A percentile compares a stretch with the other conserved stretches of the same genome.
Evolutionary conservation across 2,888 invertebrate genomes (phyloP).

Genomic region (Melieria omissa): DNA sequence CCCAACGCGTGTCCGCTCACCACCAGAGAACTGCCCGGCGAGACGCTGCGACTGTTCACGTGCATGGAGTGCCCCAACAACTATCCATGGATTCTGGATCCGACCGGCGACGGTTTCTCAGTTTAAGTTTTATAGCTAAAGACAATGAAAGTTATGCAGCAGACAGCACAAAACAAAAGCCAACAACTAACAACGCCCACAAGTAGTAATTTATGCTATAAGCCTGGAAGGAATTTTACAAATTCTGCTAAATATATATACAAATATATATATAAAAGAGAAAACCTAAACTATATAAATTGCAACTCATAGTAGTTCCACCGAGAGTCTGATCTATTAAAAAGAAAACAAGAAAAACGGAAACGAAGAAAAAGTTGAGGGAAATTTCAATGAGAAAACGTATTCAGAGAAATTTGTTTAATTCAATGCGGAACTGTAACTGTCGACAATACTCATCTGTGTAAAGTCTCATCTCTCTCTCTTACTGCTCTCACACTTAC

Average conservation of each 20-base stretch:
- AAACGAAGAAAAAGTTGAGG: slow-evolving; percentile 31
- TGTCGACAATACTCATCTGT: slow-evolving; percentile 40
- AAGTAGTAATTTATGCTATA: slow-evolving; percentile 40
- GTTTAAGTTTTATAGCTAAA: slow-evolving; percentile 68
- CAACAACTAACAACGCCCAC: background rate
- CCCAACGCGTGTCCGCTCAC: slow-evolving; percentile 91
- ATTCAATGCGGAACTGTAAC: slow-evolving; percentile 33
- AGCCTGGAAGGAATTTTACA: slow-evolving; percentile 37
- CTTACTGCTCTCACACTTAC: slow-evolving; percentile 1
- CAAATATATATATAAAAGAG: too few species aligned
- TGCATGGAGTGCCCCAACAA: slow-evolving; percentile 97
- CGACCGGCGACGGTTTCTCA: slow-evolving; percentile 92
- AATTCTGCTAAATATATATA: slow-evolving; percentile 36
- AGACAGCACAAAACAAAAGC: too few species aligned
- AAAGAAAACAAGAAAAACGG: slow-evolving; percentile 47
- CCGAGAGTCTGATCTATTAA: slow-evolving; percentile 67
- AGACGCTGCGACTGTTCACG: slow-evolving; percentile 90
- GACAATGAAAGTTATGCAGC: background rate
- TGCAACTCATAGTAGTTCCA: slow-evolving; percentile 63
- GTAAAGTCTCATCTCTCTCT: slow-evolving; percentile 25
- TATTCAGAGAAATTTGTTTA: slow-evolving; percentile 31
- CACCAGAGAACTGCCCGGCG: slow-evolving; percentile 90
- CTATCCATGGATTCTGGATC: slow-evolving; percentile 94
- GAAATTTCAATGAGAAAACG: slow-evolving; percentile 33
- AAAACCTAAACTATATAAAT: slow-evolving; percentile 39